These are phyloP conservation scores for Schlechtendalia chinensis DNA, from an alignment of 1,140 invertebrate species.

Conservation along the genomic window DNA sequence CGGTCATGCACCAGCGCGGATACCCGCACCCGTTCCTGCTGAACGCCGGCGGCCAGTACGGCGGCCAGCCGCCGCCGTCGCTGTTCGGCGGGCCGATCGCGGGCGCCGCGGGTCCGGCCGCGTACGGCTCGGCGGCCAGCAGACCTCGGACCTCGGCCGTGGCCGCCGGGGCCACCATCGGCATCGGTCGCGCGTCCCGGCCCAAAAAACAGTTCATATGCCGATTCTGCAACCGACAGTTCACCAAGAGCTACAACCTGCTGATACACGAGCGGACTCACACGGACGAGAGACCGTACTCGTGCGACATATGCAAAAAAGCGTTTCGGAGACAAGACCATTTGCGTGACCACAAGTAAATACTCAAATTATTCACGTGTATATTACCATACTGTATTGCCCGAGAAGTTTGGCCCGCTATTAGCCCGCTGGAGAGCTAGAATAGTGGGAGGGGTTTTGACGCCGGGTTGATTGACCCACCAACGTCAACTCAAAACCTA, in stretches of 20 bases:
- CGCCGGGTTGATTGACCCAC: too few species aligned
- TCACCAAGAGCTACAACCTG: constrained; percentile 97
- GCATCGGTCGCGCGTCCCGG: constrained; percentile 60
- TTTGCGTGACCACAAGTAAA: constrained; percentile 58
- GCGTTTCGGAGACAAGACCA: constrained; percentile 64
- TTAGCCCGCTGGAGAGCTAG: too few species aligned
- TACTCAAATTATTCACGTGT: background rate
- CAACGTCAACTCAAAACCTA: too few species aligned
- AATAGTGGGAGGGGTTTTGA: too few species aligned
- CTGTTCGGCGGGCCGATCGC: constrained; percentile 16
- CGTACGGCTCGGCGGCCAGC: constrained; percentile 2
- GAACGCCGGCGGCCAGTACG: constrained; percentile 22
- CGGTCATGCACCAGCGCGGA: constrained; percentile 40
- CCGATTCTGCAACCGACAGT: constrained; percentile 94
- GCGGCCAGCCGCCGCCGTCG: constrained; percentile 13
- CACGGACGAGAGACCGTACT: constrained; percentile 96
- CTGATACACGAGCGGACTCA: constrained; percentile 97
- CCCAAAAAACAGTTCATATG: constrained; percentile 75
- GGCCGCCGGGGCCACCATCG: constrained; percentile 58
- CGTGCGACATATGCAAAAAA: constrained; percentile 93
- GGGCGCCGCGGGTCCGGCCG: constrained; percentile 14
- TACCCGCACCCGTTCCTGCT: constrained; percentile 35
- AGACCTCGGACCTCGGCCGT: constrained; percentile 61
- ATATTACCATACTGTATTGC: too few species aligned
- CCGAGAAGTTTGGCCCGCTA: too few species aligned